phyloP scores from a whole-genome alignment of 2,888 invertebrate species.

The Helobdella robusta region DNA sequence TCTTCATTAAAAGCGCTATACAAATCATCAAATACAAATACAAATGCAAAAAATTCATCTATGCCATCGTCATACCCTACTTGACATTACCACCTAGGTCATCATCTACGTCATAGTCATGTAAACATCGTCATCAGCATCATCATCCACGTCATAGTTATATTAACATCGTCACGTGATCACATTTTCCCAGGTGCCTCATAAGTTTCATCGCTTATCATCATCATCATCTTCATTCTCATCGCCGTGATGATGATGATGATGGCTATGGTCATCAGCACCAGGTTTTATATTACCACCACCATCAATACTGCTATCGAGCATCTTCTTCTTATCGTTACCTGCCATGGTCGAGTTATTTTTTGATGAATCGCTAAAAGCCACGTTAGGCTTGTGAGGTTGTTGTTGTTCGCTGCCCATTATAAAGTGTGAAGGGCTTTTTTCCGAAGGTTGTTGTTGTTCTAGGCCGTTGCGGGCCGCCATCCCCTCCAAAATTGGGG shows the following conservation, averaged over 20 bases:
- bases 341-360: too few relatives aligned
- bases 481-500: conserved; percentile 11
- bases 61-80: neutral
- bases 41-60: neutral
- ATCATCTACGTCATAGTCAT: neutral
- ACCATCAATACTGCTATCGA: too few relatives aligned
- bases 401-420: too few relatives aligned
- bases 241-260: conserved; percentile 7
- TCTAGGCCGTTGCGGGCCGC: too few relatives aligned
- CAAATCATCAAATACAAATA: too few relatives aligned
- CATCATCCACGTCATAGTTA: neutral
- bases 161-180: neutral
- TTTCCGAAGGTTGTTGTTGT: too few relatives aligned
- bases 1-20: too few relatives aligned
- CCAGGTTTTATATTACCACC: neutral
- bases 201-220: neutral
- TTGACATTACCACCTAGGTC: too few relatives aligned
- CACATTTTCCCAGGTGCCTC: neutral
- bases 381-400: too few relatives aligned
- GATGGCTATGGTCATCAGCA: neutral
- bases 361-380: too few relatives aligned
- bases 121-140: neutral
- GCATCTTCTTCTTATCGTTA: too few relatives aligned
- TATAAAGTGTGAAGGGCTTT: too few relatives aligned
- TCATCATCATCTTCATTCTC: neutral